Evolutionary conservation across 2,797 vertebrate genomes (phyloP), one percentile per base, ranked within the genome.

Genomic region (Acomys russatus): DNA sequence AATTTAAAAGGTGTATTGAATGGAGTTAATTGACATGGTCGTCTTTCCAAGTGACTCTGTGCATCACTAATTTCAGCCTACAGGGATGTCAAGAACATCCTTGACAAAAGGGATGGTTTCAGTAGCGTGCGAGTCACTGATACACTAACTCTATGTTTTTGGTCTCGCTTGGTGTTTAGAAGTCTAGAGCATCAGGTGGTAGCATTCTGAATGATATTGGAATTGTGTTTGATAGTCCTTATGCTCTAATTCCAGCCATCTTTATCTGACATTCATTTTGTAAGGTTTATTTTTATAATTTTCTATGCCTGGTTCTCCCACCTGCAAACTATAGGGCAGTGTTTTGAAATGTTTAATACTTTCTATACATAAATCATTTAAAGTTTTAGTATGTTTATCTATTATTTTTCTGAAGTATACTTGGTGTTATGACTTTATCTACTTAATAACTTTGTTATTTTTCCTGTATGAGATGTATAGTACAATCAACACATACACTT

Each of bases 401-500:
- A 18, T 92, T 87, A 76, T 86, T 91, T 93, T 96, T 73, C 54
- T 84, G 10, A 11, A 79, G 2, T 12, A 92, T 76, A 77, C 14
- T 84, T 94, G 11, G 20, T 25, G 64, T 51, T 23, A 70, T 92
- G 93, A 63, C 33, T 79, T 91, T 76, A 71, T 83, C 8, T 90
- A 12, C 7, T 92, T 96, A 83, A 35, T 70, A 82, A 51, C 56
- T 77, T 15, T 91, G 22, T 61, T 86, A 14, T 56, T 97, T 92
- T 85, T 35, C 33, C 38, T 95, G 63, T 80, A 11, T 90, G 96
- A 87, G 96, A 97, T 95, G 17, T 82, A 76, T 66, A 79, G 23
- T 82, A 68, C 89, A 78, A 83, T 97, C 93, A 95, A 96, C 22
- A 95, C 96, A 96, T 28, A 33, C 74, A 95, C 61, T 18, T 76